These are phyloP conservation scores for Tuberolachnus salignus DNA, from an alignment of 2,888 invertebrate genomes.

Conservation along the genomic window DNA sequence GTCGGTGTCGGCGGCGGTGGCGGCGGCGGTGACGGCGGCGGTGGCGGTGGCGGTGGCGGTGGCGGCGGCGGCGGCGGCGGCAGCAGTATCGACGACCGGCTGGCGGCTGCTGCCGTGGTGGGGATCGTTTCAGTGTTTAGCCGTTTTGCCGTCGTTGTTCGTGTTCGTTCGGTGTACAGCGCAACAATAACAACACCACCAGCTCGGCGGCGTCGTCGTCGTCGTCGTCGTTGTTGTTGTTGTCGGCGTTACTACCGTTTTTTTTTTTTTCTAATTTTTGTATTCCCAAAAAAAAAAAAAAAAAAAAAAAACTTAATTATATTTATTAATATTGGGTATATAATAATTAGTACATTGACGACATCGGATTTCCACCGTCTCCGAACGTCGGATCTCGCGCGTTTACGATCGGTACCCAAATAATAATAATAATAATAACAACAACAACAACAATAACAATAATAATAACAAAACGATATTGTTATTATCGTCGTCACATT, in stretches of 20 bases:
- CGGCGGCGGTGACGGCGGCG: constrained; percentile 19
- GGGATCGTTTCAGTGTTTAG: not conserved
- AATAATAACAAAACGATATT: not conserved
- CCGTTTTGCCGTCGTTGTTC: not conserved
- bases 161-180: no score
- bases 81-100: constrained; percentile 1
- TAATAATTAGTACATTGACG: no score
- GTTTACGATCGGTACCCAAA: constrained; percentile 1
- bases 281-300: no score
- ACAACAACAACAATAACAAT: not conserved
- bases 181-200: not conserved
- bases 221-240: not conserved
- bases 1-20: constrained; percentile 1
- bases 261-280: no score
- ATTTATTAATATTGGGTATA: no score
- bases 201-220: not conserved
- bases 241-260: not conserved
- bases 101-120: constrained; percentile 10
- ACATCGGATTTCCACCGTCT: not conserved
- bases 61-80: constrained; percentile 17
- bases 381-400: not conserved
- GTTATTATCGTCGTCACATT: no score
- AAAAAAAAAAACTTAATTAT: no score
- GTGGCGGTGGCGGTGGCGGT: not conserved
- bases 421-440: not conserved